These are phyloP conservation scores for Sebastolobus altivelis DNA, from an alignment of 2,797 vertebrate genomes.

Conservation along the genomic window DNA sequence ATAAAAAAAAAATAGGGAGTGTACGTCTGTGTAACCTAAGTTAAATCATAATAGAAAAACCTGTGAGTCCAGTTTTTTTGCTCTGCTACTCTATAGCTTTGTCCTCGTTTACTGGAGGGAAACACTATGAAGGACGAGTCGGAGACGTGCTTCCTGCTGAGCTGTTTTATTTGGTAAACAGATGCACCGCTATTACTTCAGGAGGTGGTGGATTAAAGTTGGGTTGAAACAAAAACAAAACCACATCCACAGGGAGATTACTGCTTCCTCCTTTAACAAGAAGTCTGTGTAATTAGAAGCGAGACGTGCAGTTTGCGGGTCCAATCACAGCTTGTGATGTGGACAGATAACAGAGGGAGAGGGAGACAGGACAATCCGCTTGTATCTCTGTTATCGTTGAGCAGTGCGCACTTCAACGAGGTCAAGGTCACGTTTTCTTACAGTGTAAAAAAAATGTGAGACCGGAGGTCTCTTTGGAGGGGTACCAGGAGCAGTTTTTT, in stretches of 20 bases:
- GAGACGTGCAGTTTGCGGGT: neutral
- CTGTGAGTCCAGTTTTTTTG: conserved; percentile 8
- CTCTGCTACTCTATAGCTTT: neutral
- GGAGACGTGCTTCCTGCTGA: neutral
- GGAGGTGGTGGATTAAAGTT: conserved; percentile 12
- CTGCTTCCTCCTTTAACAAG: neutral
- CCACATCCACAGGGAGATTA: conserved; percentile 7
- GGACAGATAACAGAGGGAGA: neutral
- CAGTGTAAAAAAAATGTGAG: neutral
- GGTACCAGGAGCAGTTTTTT: conserved; percentile 5
- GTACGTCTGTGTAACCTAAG: neutral
- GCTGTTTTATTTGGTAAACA: conserved; percentile 25
- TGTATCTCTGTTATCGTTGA: neutral
- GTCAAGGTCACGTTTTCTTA: neutral
- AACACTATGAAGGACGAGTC: neutral
- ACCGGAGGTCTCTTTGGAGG: conserved; percentile 11
- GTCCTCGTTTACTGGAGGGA: neutral
- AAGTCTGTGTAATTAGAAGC: neutral
- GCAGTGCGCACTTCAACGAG: neutral
- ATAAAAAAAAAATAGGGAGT: neutral
- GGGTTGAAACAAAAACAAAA: conserved; percentile 17
- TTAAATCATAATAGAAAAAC: conserved; percentile 24
- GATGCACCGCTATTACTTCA: neutral
- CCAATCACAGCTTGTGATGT: neutral
- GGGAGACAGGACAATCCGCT: conserved; percentile 4